Evolutionary conservation across 2,888 invertebrate genomes (phyloP), one percentile per base, ranked within the genome.

Genomic region (Eupeodes luniger): DNA sequence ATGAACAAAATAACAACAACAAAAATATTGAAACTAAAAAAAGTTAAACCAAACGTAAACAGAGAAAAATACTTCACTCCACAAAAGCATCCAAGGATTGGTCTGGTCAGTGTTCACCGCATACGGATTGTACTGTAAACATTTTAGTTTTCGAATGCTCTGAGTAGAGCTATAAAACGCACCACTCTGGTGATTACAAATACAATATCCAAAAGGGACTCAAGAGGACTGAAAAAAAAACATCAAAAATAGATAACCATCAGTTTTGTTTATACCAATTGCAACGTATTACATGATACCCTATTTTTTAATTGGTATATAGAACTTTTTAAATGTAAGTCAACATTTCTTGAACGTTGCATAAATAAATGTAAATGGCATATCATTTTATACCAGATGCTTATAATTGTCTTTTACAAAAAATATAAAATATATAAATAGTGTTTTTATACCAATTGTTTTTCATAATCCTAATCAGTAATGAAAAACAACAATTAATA

Each of bases 71-170:
- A 74, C 83, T 72, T 70, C 49, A 40, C 57, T 66, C 59, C 78
- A 59, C 67, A 74, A 66, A 66, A 75, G 79, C 82, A 82, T 76
- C 53, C 69, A 67, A 61, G 75, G 76, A 51, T 72, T 81, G 87
- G 84, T 87, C 80, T 81, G 87, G 84, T 87, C 84, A 81, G 69
- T 84, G 72, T 69, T 84, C 77, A 87, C 84, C 87, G 80, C 87
- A 87, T 87, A 72, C 83, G 83, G 76, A 80, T 74, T 34, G 67
- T 67, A 61, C 80, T 80, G 84, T 84, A 84, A 84, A 87, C 84
- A 84, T 84, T 87, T 84, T 62, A 77, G 80, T 80, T 77, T 83
- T 62, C 76, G 55, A 83, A 83, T 83, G 36, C 79, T 27, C 27
- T 86, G 86, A n/a, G 72, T 57, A 27, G 16, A 72, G 66, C 72